Conservation (phyloP, 2,113 vertebrate genomes). For the Oncorhynchus gorbuscha region DNA sequence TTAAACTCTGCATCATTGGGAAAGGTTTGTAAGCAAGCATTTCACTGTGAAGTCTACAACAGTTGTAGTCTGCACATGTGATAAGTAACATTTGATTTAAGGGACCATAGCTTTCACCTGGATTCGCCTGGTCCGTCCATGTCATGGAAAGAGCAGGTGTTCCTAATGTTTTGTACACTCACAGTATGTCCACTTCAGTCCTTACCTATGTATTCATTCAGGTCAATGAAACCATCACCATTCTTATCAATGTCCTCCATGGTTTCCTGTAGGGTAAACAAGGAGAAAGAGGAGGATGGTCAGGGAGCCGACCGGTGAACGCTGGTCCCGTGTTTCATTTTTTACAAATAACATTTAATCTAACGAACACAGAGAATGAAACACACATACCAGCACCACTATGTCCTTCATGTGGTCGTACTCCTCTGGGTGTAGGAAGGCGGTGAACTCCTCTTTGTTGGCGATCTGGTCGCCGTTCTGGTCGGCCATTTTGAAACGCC, state of each 20-base stretch:
- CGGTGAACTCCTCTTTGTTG: constrained; percentile 86
- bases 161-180: background rate
- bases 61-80: too few relatives aligned
- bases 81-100: too few relatives aligned
- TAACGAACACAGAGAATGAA: background rate
- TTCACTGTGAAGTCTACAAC: too few relatives aligned
- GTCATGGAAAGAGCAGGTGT: background rate
- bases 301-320: background rate
- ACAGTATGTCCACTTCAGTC: background rate
- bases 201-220: constrained; percentile 92
- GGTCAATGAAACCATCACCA: constrained; percentile 86
- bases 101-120: too few relatives aligned
- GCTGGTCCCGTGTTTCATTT: background rate
- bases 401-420: constrained; percentile 91
- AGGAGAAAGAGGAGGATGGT: background rate
- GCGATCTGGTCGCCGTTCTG: constrained; percentile 80
- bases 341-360: background rate
- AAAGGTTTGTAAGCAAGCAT: too few relatives aligned
- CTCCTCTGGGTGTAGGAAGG: constrained; percentile 92
- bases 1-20: too few relatives aligned
- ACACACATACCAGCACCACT: constrained; percentile 81
- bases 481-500: constrained; percentile 87
- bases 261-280: constrained; percentile 78
- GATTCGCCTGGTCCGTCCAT: too few relatives aligned
- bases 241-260: constrained; percentile 96